A percentile compares a stretch with the other conserved stretches of the same genome.
Evolutionary conservation across 2,888 invertebrate genomes (phyloP).

Genomic region (Eilema griseolum): DNA sequence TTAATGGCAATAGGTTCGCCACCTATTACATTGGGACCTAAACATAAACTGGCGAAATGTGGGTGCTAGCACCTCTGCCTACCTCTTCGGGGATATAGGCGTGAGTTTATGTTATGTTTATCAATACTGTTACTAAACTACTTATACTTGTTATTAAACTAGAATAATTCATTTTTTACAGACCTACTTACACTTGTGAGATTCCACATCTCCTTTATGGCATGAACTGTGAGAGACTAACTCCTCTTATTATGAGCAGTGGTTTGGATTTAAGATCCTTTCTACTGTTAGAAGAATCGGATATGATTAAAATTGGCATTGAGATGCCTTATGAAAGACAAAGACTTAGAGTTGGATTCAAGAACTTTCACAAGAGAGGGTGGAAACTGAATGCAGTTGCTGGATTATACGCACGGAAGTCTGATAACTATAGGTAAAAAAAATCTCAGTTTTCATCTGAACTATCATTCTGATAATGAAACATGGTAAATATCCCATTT

Average conservation of each 20-base stretch:
- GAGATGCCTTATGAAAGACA: conserved; percentile 87
- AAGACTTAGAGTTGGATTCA: conserved; percentile 83
- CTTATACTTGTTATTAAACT: not conserved
- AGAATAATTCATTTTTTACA: conserved; percentile 54
- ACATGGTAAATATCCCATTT: no score
- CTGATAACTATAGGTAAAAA: conserved; percentile 76
- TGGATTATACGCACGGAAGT: conserved; percentile 74
- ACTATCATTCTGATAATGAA: no score
- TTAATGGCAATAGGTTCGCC: no score
- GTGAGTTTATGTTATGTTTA: no score
- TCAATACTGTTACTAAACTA: no score
- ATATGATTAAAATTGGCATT: conserved; percentile 86
- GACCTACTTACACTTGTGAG: conserved; percentile 83
- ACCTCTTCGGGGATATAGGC: no score
- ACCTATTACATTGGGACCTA: no score
- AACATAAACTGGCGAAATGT: no score
- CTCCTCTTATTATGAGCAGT: conserved; percentile 75
- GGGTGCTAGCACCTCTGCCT: no score
- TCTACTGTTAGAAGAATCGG: conserved; percentile 85
- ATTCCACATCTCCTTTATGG: conserved; percentile 87
- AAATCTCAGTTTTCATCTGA: no score
- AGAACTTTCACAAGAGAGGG: conserved; percentile 86
- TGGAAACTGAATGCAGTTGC: conserved; percentile 84
- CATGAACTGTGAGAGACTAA: conserved; percentile 86
- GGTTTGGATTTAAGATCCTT: conserved; percentile 86